phyloP scores from a whole-genome alignment of 2,797 vertebrate genomes.

The Micromesistius poutassou region DNA sequence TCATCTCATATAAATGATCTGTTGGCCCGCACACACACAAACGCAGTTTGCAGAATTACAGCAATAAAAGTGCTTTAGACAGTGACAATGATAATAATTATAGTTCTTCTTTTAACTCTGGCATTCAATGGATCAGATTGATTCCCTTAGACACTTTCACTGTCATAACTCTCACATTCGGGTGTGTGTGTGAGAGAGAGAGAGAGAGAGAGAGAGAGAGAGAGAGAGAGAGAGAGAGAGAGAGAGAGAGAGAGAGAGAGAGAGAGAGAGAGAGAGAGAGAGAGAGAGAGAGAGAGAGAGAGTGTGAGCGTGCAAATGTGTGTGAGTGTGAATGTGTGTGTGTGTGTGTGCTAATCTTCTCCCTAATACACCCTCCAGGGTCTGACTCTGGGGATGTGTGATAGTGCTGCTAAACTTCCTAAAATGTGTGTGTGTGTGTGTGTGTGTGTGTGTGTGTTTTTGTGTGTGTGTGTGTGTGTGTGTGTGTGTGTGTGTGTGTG shows the following conservation, averaged over 20 bases:
- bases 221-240: background rate
- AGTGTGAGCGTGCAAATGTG: background rate
- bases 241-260: background rate
- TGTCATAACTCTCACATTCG: background rate
- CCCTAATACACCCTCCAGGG: background rate
- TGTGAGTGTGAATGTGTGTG: background rate
- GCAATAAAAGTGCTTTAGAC: background rate
- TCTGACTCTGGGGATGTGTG: background rate
- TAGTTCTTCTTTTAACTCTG: background rate
- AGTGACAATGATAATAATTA: background rate
- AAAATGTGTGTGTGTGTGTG: slow-evolving; percentile 15
- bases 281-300: background rate
- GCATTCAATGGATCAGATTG: background rate
- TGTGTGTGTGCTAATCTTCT: background rate
- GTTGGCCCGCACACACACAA: background rate
- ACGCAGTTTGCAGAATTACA: background rate
- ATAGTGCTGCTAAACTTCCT: background rate
- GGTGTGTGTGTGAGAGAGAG: background rate
- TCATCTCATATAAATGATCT: slow-evolving; percentile 1
- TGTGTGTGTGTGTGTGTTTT: background rate
- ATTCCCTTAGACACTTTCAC: background rate
- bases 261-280: background rate
- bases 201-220: background rate
- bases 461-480: too few species aligned
- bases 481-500: background rate